Conservation (phyloP, 2,888 invertebrate species). For the Syritta pipiens region DNA sequence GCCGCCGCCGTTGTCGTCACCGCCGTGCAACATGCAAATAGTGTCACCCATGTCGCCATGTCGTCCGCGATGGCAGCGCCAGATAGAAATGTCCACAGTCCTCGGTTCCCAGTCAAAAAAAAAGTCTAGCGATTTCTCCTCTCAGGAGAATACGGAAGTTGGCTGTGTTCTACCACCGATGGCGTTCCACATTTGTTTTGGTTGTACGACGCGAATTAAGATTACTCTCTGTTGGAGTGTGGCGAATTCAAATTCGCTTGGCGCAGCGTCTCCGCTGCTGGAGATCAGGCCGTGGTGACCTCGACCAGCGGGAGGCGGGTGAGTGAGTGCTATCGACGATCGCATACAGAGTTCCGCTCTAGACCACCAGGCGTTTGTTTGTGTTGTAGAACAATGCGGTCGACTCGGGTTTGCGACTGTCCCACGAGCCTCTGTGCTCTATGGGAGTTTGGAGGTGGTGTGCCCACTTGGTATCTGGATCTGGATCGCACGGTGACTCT, state of each 20-base stretch:
- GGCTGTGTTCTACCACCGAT: constrained; percentile 37
- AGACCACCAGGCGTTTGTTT: constrained; percentile 25
- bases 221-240: constrained; percentile 36
- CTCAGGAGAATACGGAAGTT: constrained; percentile 55
- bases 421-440: constrained; percentile 13
- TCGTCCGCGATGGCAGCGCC: constrained; percentile 52
- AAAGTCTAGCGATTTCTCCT: constrained; percentile 42
- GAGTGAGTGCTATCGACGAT: not conserved
- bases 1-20: constrained; percentile 45
- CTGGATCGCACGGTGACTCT: not conserved
- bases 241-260: constrained; percentile 39
- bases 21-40: constrained; percentile 64
- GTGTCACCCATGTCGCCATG: constrained; percentile 60
- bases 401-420: constrained; percentile 15
- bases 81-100: constrained; percentile 60
- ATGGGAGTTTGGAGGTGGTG: constrained; percentile 37
- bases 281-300: constrained; percentile 57
- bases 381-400: constrained; percentile 29
- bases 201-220: constrained; percentile 30
- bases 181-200: constrained; percentile 50
- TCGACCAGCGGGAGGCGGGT: constrained; percentile 23
- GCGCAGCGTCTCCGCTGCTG: constrained; percentile 25
- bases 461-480: not conserved
- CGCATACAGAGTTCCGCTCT: constrained; percentile 17
- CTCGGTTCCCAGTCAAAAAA: constrained; percentile 4